A percentile compares a stretch with the other conserved stretches of the same genome.
These are phyloP conservation scores for Catharus ustulatus DNA, from an alignment of 2,797 vertebrate species.

Conservation along the genomic window DNA sequence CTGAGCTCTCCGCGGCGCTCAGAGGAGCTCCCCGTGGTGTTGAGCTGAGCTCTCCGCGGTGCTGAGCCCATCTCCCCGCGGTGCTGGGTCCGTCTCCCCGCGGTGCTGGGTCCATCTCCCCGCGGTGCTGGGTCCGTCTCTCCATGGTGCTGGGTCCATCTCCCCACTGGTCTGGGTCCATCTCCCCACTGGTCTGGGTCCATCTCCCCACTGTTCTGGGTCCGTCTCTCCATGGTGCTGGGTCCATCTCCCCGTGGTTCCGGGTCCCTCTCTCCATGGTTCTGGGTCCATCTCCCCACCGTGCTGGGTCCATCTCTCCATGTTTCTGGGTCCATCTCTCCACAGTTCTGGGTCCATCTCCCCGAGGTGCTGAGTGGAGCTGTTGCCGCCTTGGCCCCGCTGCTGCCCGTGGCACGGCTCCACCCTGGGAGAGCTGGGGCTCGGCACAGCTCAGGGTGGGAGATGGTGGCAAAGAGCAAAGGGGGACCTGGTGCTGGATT, in stretches of 20 bases:
- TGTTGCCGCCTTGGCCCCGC: fast-evolving
- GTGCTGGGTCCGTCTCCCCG: fast-evolving
- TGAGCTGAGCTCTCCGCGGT: no score
- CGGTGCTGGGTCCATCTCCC: fast-evolving
- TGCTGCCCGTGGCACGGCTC: fast-evolving
- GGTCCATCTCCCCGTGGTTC: fast-evolving
- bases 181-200: no score
- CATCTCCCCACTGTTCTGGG: fast-evolving
- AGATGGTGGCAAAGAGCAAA: fast-evolving
- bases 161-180: no score
- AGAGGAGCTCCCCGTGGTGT: no score
- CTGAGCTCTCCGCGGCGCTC: not conserved
- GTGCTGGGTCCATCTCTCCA: no score
- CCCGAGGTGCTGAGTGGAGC: fast-evolving
- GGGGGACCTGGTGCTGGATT: fast-evolving
- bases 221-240: fast-evolving
- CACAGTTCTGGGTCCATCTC: no score
- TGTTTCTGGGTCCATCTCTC: no score
- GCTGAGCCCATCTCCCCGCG: fast-evolving
- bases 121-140: fast-evolving
- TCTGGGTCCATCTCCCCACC: fast-evolving
- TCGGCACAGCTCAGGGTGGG: not conserved
- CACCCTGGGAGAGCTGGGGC: not conserved
- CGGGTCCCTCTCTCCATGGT: fast-evolving
- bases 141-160: fast-evolving